Evolutionary conservation across 2,797 vertebrate species (phyloP), one percentile per base, ranked within the genome.

Genomic region (Philypnodon macrostomus): DNA sequence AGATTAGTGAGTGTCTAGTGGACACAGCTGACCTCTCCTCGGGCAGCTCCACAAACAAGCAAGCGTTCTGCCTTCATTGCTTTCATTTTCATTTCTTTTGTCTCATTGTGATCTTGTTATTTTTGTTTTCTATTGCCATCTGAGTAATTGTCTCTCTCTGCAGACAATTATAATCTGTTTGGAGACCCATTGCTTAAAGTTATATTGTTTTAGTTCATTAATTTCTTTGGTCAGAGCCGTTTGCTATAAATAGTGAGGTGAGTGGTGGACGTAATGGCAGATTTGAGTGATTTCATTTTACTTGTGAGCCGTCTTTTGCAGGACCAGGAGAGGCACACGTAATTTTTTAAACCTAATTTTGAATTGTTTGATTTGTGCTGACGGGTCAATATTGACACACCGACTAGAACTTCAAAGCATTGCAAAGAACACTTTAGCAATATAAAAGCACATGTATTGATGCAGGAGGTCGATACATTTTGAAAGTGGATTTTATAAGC

Each of bases 1-100:
- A 80, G 83, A 85, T 85, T 81, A 84, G 79, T 65, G 57, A 63
- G 73, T 70, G 70, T 82, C 83, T 73, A 60, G 70, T 36, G 53
- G 79, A 64, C 76, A 82, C 70, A 59, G 72, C 71, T 84, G 81
- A 83, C 80, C 85, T 83, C 77, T 81, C 72, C 58, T 57, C 50
- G 47, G 71, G 72, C 67, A 53, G 63, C 66, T 73, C n/a, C 74
- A 73, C 74, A 81, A 84, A 84, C 83, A 84, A 70, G 64, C 68
- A 63, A 60, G 68, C 56, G 12, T 39, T n/a, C 19, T 7, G 7
- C 21, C 32, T 35, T 51, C 46, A 29, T 57, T 37, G 21, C 17
- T 46, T 44, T 47, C 13, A 35, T 38, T 34, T 46, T 39, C 24
- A 19, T 29, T 45, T 50, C 41, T 15, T 53, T 56, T 18, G 1